A percentile compares a stretch with the other conserved stretches of the same genome.
Conservation (phyloP, 30 jellyfish, hydroid and myxozoan genomes). For the Turritopsis dohrnii region DNA sequence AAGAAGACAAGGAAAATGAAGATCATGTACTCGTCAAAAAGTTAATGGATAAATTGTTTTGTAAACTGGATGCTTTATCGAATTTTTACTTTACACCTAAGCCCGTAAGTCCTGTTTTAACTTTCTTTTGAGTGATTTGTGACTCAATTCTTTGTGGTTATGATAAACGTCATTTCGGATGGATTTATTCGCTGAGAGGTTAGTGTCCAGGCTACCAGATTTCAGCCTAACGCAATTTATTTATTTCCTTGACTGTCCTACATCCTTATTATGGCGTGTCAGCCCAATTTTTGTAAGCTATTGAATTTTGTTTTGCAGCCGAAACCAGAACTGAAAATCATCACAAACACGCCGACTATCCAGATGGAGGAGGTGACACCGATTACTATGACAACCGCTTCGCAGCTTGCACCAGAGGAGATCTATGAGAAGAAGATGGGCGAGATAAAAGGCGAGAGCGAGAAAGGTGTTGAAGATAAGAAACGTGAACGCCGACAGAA, state of each 20-base stretch:
- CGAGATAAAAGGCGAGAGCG: constrained; percentile 45
- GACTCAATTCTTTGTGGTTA: no score
- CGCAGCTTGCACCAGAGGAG: constrained; percentile 52
- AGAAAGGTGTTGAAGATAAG: constrained; percentile 28
- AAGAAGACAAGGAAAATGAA: constrained; percentile 81
- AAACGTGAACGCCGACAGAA: constrained; percentile 52
- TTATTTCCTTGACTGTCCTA: no score
- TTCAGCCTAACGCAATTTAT: no score
- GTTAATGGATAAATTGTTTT: constrained; percentile 67
- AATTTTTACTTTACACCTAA: constrained; percentile 90
- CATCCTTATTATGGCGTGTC: no score
- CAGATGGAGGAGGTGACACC: constrained; percentile 91
- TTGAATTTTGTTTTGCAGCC: constrained; percentile 48
- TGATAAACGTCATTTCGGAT: no score
- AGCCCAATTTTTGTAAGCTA: not conserved
- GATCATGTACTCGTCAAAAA: constrained; percentile 68
- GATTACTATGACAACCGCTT: constrained; percentile 55
- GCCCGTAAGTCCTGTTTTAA: constrained; percentile 56
- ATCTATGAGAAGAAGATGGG: constrained; percentile 27
- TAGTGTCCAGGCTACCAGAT: no score
- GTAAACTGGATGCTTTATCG: constrained; percentile 82
- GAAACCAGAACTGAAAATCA: constrained; percentile 66
- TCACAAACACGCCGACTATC: constrained; percentile 77
- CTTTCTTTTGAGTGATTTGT: no score
- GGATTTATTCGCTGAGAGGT: no score